These are phyloP conservation scores for Emydocephalus ijimae DNA, from an alignment of 2,113 vertebrate species.

Conservation along the genomic window DNA sequence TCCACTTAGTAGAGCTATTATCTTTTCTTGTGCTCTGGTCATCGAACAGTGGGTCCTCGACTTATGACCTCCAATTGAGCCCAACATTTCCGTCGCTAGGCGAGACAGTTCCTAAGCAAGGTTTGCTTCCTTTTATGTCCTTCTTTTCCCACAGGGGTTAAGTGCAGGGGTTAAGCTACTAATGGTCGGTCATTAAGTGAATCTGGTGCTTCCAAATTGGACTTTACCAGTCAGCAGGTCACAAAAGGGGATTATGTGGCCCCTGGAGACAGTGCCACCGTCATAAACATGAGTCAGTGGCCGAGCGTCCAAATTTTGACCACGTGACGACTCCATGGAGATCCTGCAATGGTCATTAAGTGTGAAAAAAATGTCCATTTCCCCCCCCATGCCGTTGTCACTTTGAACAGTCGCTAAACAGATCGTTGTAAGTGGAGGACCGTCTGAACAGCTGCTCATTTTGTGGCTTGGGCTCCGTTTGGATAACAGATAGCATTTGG, in stretches of 20 bases:
- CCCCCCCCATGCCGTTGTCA: background rate
- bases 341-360: background rate
- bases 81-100: background rate
- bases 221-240: background rate
- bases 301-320: no score
- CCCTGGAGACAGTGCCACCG: background rate
- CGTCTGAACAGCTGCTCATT: background rate
- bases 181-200: background rate
- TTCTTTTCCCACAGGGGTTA: background rate
- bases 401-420: background rate
- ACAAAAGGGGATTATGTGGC: accelerated
- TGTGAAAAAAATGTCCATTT: background rate
- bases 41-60: no score
- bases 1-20: no score
- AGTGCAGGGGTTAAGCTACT: background rate
- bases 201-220: background rate
- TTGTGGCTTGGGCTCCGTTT: background rate
- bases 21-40: background rate
- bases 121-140: background rate
- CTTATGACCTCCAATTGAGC: background rate
- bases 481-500: background rate
- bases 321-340: no score
- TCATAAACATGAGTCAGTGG: background rate
- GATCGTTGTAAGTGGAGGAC: background rate
- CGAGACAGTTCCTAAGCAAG: no score